Evolutionary conservation across 2,888 invertebrate species (phyloP).

Genomic region (Agelastica alni): DNA sequence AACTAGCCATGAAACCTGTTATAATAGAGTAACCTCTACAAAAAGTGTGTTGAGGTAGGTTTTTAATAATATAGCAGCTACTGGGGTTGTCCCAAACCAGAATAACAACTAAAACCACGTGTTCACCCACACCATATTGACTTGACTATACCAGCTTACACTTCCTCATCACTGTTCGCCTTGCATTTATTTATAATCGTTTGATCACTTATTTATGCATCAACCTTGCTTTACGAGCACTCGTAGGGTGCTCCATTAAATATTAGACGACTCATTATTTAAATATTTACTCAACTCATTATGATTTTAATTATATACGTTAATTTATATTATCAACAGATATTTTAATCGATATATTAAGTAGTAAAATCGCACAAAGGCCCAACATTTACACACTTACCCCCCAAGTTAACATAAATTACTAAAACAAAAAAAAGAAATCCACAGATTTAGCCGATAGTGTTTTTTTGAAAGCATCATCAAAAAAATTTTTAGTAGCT

Average conservation of each 20-base stretch:
- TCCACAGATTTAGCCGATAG: too few relatives aligned
- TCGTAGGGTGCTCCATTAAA: conserved; percentile 19
- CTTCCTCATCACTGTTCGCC: conserved; percentile 36
- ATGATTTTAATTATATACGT: too few relatives aligned
- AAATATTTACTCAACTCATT: too few relatives aligned
- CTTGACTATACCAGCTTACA: conserved; percentile 33
- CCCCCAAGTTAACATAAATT: too few relatives aligned
- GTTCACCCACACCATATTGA: conserved; percentile 43
- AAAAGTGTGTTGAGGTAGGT: conserved; percentile 51
- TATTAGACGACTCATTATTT: conserved; percentile 14
- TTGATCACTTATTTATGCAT: conserved; percentile 28
- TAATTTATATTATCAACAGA: too few relatives aligned
- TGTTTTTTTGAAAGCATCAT: too few relatives aligned
- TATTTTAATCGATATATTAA: too few relatives aligned
- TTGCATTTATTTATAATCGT: conserved; percentile 35
- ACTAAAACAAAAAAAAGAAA: too few relatives aligned
- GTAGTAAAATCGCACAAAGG: too few relatives aligned
- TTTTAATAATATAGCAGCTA: conserved; percentile 48
- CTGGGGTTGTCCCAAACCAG: conserved; percentile 50
- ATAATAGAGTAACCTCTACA: conserved; percentile 49
- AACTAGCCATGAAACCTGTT: conserved; percentile 50
- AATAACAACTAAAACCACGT: conserved; percentile 47
- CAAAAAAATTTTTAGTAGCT: too few relatives aligned
- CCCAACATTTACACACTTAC: too few relatives aligned
- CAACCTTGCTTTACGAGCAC: conserved; percentile 22